Evolutionary conservation across 2,797 vertebrate species (phyloP).

Genomic region (Uromys caudimaculatus): DNA sequence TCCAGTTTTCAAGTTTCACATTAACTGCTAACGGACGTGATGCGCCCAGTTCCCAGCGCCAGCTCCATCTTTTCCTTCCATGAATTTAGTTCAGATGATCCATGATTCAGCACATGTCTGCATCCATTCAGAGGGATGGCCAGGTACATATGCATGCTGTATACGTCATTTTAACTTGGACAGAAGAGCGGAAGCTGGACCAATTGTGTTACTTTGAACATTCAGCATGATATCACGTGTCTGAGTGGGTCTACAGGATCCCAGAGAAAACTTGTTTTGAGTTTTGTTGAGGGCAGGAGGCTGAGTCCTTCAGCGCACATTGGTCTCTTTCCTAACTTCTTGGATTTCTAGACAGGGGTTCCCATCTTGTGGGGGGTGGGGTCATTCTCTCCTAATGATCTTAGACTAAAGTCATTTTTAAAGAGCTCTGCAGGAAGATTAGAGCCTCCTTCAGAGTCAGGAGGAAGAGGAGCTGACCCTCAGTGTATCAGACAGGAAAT

Average conservation of each 20-base stretch:
- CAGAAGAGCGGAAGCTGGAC: conserved; percentile 51
- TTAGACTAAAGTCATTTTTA: neutral
- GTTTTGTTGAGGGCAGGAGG: neutral
- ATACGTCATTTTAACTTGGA: conserved; percentile 75
- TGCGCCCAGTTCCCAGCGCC: neutral
- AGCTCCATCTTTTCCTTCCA: rapidly evolving
- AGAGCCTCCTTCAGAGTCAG: neutral
- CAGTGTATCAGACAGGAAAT: neutral
- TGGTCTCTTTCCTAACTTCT: neutral
- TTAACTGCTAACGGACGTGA: conserved; percentile 54
- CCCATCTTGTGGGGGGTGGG: neutral
- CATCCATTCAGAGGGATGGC: conserved; percentile 44
- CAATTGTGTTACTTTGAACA: conserved; percentile 68
- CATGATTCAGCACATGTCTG: neutral
- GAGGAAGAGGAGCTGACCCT: neutral
- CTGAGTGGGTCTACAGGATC: neutral
- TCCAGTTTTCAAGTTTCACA: conserved; percentile 65
- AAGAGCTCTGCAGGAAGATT: neutral
- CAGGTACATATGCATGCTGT: conserved; percentile 65
- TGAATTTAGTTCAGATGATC: conserved; percentile 49
- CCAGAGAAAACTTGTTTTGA: neutral
- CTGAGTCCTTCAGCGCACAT: rapidly evolving
- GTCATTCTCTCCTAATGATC: neutral
- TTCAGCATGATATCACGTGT: conserved; percentile 28
- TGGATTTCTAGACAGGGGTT: neutral